Base-by-base conservation (phyloP, 1,140 invertebrate species). In the Cydia fagiglandana region DNA sequence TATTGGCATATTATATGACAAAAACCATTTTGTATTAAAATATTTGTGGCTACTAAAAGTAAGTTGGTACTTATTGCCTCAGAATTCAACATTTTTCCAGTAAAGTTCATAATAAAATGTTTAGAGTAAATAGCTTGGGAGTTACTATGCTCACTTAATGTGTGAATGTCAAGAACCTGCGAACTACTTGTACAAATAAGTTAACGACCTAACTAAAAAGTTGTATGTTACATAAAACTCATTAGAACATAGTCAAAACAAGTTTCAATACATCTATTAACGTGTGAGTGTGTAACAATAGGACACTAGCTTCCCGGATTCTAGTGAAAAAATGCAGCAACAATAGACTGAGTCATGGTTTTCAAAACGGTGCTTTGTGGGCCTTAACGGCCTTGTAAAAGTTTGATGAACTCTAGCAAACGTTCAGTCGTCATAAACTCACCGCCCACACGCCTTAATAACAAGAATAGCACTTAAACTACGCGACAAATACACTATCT, bases 311-410 rank as follows among this genome's bases (percentile, higher is more conserved):
- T 38, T 38, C 66, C 66, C 66, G 66, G 30, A 38, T 38, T 38
- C 17, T 38, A 70, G 66, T 70, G 64, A 30, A 70, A 70, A 70
- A 70, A 30, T 20, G 53, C 73, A 45, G 75, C 45, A 75, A 85
- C 81, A 84, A 85, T 81, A 81, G 80, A 77, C 75, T 75, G 81
- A 79, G 77, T 80, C 80, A 83, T 68, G 78, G 76, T 83, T 80
- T 81, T 80, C 80, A 77, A 88, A 87, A 87, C 85, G 79, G 83
- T 86, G 76, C 79, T 84, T 82, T 73, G 50, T 56, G 74, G 85
- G 83, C 82, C 83, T 53, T 79, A 80, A 74, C 83, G 86, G 78
- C 88, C 88, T 90, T 89, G 86, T 83, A 75, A 45, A 76, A 80
- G 85, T 89, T 79, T 88, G 81, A 79, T 89, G 87, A 89, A 88